Evolutionary conservation across 2,888 invertebrate genomes (phyloP).

Genomic region (Apotomis betuletana): DNA sequence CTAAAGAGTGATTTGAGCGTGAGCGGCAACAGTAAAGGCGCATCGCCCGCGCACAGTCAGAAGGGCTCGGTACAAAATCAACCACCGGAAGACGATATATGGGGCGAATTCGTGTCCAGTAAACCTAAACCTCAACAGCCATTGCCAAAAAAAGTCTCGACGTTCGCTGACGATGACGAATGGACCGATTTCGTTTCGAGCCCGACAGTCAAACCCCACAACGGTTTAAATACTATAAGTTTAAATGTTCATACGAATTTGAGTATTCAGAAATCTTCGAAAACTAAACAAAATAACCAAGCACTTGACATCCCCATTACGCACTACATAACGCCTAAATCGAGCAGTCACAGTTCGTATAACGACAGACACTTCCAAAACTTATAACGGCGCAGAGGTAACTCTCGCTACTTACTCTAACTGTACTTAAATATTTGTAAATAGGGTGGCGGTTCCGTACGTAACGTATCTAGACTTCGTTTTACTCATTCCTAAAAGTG

Average conservation of each 20-base stretch:
- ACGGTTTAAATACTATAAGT: constrained; percentile 78
- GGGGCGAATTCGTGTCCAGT: constrained; percentile 85
- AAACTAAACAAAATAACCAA: constrained; percentile 61
- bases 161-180: constrained; percentile 73
- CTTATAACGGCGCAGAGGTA: constrained; percentile 72
- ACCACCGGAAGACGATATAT: constrained; percentile 80
- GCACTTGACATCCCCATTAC: constrained; percentile 72
- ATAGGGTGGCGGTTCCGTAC: constrained; percentile 66
- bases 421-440: constrained; percentile 72
- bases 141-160: constrained; percentile 58
- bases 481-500: neutral
- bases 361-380: constrained; percentile 80
- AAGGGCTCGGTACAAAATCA: constrained; percentile 55
- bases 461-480: too few relatives aligned
- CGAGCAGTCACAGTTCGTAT: constrained; percentile 63
- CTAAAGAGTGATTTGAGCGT: constrained; percentile 69
- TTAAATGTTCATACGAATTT: constrained; percentile 76
- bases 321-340: constrained; percentile 78
- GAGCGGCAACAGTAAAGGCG: constrained; percentile 63
- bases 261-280: constrained; percentile 65
- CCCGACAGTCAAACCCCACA: constrained; percentile 71
- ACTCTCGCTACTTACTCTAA: constrained; percentile 52
- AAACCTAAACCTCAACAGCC: constrained; percentile 65
- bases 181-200: constrained; percentile 81
- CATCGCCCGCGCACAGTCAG: constrained; percentile 66